Evolutionary conservation across 2,113 vertebrate genomes (phyloP).

Genomic region (Copsychus sechellarum): DNA sequence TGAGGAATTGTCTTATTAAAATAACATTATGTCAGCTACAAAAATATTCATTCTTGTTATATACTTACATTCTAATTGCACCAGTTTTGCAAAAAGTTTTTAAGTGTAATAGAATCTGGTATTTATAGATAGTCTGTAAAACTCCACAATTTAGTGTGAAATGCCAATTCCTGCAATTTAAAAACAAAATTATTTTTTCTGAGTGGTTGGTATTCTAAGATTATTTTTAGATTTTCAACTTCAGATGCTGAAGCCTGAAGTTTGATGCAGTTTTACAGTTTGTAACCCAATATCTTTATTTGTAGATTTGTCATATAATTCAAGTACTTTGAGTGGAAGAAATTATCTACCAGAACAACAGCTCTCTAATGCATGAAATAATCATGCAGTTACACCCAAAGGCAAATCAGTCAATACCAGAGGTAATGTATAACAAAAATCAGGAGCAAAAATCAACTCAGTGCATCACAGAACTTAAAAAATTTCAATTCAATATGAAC

Average conservation of each 20-base stretch:
- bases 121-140: not conserved
- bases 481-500: not conserved
- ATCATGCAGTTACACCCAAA: accelerated
- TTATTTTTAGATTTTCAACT: not conserved
- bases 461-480: not conserved
- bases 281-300: not conserved
- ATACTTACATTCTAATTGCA: not conserved
- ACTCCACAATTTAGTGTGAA: not conserved
- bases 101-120: not conserved
- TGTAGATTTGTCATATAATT: not conserved
- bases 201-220: not conserved
- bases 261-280: not conserved
- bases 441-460: not conserved
- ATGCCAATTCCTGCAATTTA: not conserved
- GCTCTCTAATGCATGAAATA: not conserved
- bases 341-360: not conserved
- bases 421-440: not conserved
- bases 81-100: not conserved
- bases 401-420: not conserved
- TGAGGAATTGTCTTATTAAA: not conserved
- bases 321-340: not conserved
- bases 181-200: not conserved
- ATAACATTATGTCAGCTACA: not conserved
- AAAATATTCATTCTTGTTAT: not conserved
- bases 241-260: not conserved